Conservation (phyloP, 1,140 invertebrate species). For the Drosophila mayri region DNA sequence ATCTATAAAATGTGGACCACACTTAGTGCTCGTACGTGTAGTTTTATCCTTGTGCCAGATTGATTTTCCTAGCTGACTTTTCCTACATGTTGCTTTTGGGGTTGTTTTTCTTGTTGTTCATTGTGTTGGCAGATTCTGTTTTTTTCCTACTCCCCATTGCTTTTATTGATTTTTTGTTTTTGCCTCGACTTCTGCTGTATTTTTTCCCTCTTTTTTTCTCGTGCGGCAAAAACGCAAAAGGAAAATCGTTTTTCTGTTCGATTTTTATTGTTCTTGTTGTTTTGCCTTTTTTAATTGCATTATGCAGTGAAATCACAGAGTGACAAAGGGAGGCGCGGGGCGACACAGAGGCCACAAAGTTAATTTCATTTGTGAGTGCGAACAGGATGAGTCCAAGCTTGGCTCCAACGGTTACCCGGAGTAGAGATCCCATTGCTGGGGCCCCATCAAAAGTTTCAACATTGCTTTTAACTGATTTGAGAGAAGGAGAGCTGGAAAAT, state of each 20-base stretch:
- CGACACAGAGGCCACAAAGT: constrained; percentile 27
- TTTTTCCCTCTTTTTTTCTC: constrained; percentile 9
- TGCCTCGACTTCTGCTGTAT: constrained; percentile 7
- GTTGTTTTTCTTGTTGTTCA: constrained; percentile 31
- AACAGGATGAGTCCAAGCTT: constrained; percentile 48
- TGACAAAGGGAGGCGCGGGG: not conserved
- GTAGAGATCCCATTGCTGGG: constrained; percentile 38
- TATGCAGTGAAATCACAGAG: constrained; percentile 68
- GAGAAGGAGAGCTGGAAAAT: constrained; percentile 1
- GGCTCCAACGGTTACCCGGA: not conserved
- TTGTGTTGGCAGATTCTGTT: constrained; percentile 55
- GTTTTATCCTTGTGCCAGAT: constrained; percentile 77
- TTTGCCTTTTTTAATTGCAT: constrained; percentile 72
- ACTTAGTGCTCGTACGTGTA: constrained; percentile 26
- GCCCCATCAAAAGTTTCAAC: constrained; percentile 34
- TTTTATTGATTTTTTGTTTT: constrained; percentile 64
- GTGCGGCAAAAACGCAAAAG: constrained; percentile 28
- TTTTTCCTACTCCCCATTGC: constrained; percentile 43
- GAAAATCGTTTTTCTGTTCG: constrained; percentile 52
- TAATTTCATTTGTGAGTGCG: constrained; percentile 63
- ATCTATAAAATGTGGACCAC: constrained; percentile 35
- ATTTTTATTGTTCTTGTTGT: constrained; percentile 6
- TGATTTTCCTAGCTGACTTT: constrained; percentile 60
- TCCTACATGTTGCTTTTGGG: constrained; percentile 1
- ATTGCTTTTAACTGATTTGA: constrained; percentile 31